Percentiles rank a stretch among this genome's conserved stretches.
phyloP scores from a whole-genome alignment of 2,113 vertebrate genomes.

The Macquaria australasica region DNA sequence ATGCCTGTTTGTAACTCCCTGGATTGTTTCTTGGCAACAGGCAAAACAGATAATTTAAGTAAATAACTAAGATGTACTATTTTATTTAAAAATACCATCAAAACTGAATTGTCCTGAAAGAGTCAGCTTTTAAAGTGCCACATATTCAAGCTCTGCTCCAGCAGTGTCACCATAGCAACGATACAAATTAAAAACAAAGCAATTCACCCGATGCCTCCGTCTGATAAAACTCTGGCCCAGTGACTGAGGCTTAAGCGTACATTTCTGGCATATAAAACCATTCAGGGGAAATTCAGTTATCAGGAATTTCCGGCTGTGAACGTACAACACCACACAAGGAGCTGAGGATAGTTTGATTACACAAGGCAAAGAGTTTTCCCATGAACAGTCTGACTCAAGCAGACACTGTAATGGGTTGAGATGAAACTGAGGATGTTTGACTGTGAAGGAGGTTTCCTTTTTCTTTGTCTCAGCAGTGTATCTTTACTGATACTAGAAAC shows the following conservation, averaged over 20 bases:
- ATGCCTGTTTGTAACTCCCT: background rate
- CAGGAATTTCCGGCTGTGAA: conserved; percentile 38
- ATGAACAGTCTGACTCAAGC: conserved; percentile 46
- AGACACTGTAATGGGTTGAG: background rate
- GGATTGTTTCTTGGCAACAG: conserved; percentile 9
- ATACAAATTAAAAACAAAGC: conserved; percentile 43
- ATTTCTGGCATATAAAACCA: conserved; percentile 5
- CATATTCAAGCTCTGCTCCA: conserved; percentile 3
- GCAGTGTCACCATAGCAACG: conserved; percentile 25
- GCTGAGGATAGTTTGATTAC: conserved; percentile 28
- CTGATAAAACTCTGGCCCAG: conserved; percentile 2
- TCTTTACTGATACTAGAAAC: background rate
- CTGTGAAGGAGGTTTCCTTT: background rate
- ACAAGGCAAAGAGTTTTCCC: conserved; percentile 38
- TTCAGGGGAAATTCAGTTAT: conserved; percentile 30
- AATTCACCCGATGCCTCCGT: background rate
- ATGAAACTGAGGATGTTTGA: background rate
- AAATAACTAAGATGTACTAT: background rate
- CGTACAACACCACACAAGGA: conserved; percentile 21
- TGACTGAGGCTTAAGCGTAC: background rate
- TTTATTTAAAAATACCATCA: background rate
- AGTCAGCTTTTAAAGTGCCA: conserved; percentile 5
- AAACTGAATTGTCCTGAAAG: background rate
- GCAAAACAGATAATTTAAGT: background rate
- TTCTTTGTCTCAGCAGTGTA: background rate